Evolutionary conservation across 2,797 vertebrate genomes (phyloP).

Genomic region (Lagocephalus sceleratus): DNA sequence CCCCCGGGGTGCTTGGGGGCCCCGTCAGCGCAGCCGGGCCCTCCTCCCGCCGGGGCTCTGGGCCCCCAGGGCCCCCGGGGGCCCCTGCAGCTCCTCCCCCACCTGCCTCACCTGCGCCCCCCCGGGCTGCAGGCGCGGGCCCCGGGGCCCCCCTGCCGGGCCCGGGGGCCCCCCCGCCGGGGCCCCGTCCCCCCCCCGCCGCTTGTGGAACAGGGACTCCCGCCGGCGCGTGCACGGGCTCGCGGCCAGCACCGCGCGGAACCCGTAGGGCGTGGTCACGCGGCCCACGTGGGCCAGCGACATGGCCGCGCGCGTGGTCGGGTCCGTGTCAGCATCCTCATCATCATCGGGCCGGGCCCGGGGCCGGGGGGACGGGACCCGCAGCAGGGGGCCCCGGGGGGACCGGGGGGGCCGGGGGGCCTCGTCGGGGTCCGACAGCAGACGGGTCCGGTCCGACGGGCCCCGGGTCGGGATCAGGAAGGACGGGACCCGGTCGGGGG

Average conservation of each 20-base stretch:
- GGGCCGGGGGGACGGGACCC: background rate
- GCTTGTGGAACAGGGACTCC: constrained; percentile 71
- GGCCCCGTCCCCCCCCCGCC: too few species aligned
- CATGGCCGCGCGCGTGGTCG: constrained; percentile 61
- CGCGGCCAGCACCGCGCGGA: constrained; percentile 53
- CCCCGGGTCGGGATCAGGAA: constrained; percentile 54
- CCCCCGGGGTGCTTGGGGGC: too few species aligned
- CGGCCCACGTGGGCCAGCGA: constrained; percentile 65
- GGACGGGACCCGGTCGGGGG: constrained; percentile 60
- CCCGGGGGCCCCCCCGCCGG: too few species aligned
- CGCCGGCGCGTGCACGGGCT: constrained; percentile 62
- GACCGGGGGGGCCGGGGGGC: background rate
- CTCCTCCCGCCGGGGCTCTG: constrained; percentile 31
- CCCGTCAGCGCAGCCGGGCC: background rate
- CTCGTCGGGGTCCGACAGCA: constrained; percentile 31
- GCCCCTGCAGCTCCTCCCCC: constrained; percentile 49
- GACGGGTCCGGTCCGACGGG: constrained; percentile 15
- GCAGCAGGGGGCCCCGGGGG: background rate
- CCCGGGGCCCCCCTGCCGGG: too few species aligned
- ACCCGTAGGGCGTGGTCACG: constrained; percentile 70
- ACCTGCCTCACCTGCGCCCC: constrained; percentile 30
- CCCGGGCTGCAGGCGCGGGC: constrained; percentile 11
- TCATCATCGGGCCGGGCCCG: background rate
- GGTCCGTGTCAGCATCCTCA: constrained; percentile 31
- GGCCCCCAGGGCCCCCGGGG: constrained; percentile 35